Percentiles rank a stretch among this genome's conserved stretches.
Conservation (phyloP, 2,888 invertebrate species). For the Drosophila infuscata region DNA sequence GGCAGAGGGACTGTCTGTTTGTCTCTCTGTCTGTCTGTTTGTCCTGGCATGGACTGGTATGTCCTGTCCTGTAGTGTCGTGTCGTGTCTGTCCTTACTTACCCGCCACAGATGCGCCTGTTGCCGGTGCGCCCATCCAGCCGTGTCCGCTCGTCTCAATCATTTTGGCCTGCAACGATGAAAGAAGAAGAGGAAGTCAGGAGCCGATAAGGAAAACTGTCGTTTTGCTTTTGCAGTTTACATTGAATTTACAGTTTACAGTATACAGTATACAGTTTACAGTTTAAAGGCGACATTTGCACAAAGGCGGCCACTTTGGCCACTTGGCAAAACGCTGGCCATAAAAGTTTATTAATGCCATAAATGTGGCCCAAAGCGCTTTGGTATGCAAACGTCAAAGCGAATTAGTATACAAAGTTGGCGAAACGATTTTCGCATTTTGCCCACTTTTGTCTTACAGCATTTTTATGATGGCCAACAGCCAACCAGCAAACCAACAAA, state of each 20-base stretch:
- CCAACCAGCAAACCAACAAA: too few relatives aligned
- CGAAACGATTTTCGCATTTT: slow-evolving; percentile 37
- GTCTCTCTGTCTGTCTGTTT: not conserved
- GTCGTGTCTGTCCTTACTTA: slow-evolving; percentile 63
- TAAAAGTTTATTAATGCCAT: slow-evolving; percentile 81
- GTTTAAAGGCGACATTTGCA: slow-evolving; percentile 46
- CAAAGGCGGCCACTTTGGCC: slow-evolving; percentile 19
- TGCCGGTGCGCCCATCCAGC: slow-evolving; percentile 84
- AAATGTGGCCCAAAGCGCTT: slow-evolving; percentile 74
- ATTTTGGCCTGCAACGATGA: slow-evolving; percentile 81
- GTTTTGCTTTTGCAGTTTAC: slow-evolving; percentile 29
- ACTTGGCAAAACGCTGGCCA: slow-evolving; percentile 65
- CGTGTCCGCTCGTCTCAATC: slow-evolving; percentile 84
- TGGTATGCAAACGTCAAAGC: slow-evolving; percentile 77
- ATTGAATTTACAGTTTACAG: slow-evolving; percentile 5
- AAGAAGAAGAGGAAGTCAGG: slow-evolving; percentile 5
- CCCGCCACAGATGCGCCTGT: slow-evolving; percentile 84
- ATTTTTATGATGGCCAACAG: slow-evolving; percentile 55
- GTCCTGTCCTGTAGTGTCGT: not conserved
- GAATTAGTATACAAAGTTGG: slow-evolving; percentile 80
- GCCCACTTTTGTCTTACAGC: slow-evolving; percentile 38
- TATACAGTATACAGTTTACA: not conserved
- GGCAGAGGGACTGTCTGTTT: slow-evolving; percentile 10
- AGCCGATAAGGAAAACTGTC: slow-evolving; percentile 43
- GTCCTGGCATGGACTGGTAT: not conserved